Evolutionary conservation across 2,113 vertebrate species (phyloP).

Genomic region (Antennarius striatus): DNA sequence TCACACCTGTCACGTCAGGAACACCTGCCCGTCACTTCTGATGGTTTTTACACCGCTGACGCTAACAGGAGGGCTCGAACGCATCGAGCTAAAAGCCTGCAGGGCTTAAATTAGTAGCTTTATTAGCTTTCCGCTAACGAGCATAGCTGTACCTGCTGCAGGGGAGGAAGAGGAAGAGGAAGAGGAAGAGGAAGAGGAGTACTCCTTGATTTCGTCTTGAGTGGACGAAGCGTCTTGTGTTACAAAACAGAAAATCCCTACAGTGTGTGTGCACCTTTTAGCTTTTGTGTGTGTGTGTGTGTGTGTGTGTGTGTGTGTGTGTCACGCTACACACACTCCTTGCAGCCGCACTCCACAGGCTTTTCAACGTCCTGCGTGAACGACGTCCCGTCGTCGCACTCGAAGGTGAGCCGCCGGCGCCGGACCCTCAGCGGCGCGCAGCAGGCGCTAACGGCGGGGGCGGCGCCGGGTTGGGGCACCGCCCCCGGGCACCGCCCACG

Average conservation of each 20-base stretch:
- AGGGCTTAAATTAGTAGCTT: too few relatives aligned
- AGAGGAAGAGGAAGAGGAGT: slow-evolving; percentile 49
- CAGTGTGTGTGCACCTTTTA: slow-evolving; percentile 22
- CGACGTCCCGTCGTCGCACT: slow-evolving; percentile 93
- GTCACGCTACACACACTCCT: slow-evolving; percentile 84
- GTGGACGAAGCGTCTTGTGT: slow-evolving; percentile 68
- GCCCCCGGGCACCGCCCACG: slow-evolving; percentile 79
- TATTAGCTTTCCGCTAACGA: too few relatives aligned
- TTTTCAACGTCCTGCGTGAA: slow-evolving; percentile 96
- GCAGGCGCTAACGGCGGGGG: slow-evolving; percentile 63
- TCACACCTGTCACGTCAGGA: too few relatives aligned
- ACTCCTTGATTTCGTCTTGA: slow-evolving; percentile 31
- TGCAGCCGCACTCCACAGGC: slow-evolving; percentile 92
- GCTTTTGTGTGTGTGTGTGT: slow-evolving; percentile 12
- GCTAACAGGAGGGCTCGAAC: too few relatives aligned
- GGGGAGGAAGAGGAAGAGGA: slow-evolving; percentile 38
- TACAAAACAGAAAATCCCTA: slow-evolving; percentile 58
- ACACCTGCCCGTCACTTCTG: too few relatives aligned
- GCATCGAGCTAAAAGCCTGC: too few relatives aligned
- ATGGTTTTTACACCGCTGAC: too few relatives aligned
- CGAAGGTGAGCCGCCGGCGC: slow-evolving; percentile 88
- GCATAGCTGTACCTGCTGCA: slow-evolving; percentile 11
- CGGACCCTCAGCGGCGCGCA: slow-evolving; percentile 85
- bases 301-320: slow-evolving; percentile 18
- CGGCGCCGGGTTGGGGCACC: neutral